Evolutionary conservation across 2,113 vertebrate genomes (phyloP).

Genomic region (Spilogale gracilis): DNA sequence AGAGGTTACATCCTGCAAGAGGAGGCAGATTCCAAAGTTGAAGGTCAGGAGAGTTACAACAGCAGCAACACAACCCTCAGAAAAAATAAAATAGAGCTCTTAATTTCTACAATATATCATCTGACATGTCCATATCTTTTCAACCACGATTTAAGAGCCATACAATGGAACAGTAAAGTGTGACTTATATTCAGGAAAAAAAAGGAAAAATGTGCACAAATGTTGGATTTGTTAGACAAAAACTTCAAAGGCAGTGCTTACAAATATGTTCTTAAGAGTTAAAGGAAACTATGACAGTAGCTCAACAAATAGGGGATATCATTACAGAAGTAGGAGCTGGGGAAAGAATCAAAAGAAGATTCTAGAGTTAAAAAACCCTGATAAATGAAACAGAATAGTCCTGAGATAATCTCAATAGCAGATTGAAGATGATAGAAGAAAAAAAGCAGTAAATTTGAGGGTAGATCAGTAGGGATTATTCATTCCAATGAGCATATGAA

Average conservation of each 20-base stretch:
- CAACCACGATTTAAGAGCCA: neutral
- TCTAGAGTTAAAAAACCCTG: neutral
- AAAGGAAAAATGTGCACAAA: neutral
- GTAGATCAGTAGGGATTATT: neutral
- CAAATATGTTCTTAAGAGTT: neutral
- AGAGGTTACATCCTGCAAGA: neutral
- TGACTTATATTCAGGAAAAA: neutral
- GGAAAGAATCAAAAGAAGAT: neutral
- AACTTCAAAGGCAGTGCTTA: neutral
- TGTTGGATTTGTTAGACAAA: neutral
- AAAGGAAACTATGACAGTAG: neutral
- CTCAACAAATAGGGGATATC: neutral
- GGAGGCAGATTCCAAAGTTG: neutral
- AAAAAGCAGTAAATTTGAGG: neutral
- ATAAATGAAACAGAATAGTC: neutral
- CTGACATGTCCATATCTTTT: neutral
- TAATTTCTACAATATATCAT: neutral
- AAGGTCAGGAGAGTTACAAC: neutral
- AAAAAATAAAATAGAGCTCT: neutral
- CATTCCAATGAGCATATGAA: neutral
- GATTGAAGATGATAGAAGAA: neutral
- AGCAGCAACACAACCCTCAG: neutral
- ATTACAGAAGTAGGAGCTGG: neutral
- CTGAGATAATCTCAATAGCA: neutral
- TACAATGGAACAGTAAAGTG: neutral